Conservation (phyloP, 2,888 invertebrate genomes). For the Standfussiana lucernea region DNA sequence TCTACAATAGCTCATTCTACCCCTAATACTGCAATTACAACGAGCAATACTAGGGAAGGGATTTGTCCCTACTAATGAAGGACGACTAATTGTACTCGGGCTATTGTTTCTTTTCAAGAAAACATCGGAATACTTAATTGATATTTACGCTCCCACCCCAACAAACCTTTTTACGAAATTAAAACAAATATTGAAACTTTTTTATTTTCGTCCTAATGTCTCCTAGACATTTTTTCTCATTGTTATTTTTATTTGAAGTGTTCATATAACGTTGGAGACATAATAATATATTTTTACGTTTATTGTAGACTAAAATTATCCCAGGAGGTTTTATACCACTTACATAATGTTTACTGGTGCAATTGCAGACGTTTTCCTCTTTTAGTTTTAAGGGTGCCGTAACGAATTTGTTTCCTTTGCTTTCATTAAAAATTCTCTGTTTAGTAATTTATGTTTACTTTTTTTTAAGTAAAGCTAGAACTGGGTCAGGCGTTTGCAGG, state of each 20-base stretch:
- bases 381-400: constrained; percentile 52
- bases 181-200: constrained; percentile 74
- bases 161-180: constrained; percentile 75
- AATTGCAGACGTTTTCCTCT: constrained; percentile 58
- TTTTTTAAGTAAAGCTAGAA: constrained; percentile 25
- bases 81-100: constrained; percentile 79
- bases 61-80: constrained; percentile 87
- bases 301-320: constrained; percentile 56
- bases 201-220: constrained; percentile 64
- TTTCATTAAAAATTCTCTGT: constrained; percentile 25
- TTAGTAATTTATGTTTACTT: constrained; percentile 34
- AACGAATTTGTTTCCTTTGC: constrained; percentile 41
- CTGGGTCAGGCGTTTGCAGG: constrained; percentile 48
- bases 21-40: constrained; percentile 87
- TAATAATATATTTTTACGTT: constrained; percentile 60
- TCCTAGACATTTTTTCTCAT: constrained; percentile 60
- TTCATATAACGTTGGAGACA: constrained; percentile 55
- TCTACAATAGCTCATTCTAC: constrained; percentile 84
- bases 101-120: constrained; percentile 75
- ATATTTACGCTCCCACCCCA: constrained; percentile 76
- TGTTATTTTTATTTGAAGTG: constrained; percentile 61
- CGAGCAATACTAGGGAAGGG: constrained; percentile 82
- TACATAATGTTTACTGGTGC: constrained; percentile 48
- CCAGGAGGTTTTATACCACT: constrained; percentile 51
- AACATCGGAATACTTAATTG: constrained; percentile 78